A percentile compares a stretch with the other conserved stretches of the same genome.
phyloP scores from a whole-genome alignment of 2,888 invertebrate species.

The Tineola bisselliella region DNA sequence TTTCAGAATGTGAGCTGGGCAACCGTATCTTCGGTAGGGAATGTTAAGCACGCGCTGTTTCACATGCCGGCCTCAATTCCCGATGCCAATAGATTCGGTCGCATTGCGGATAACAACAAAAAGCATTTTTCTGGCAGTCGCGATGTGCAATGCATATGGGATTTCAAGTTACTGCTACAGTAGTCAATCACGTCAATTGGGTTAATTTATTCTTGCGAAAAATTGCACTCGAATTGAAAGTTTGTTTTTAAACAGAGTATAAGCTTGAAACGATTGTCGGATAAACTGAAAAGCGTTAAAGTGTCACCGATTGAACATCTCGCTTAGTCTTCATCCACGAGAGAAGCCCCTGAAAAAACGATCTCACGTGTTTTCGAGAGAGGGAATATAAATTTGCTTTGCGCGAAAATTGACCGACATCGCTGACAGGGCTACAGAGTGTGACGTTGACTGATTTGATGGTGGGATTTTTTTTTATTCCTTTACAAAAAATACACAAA shows the following conservation, averaged over 20 bases:
- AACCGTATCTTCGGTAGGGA: constrained; percentile 17
- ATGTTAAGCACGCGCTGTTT: constrained; percentile 21
- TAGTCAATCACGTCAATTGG: neutral
- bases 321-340: constrained; percentile 9
- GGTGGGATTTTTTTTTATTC: constrained; percentile 4
- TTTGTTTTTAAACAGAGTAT: neutral
- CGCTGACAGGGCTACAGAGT: constrained; percentile 12
- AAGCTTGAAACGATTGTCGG: neutral
- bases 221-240: neutral
- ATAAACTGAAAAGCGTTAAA: neutral
- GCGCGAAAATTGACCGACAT: constrained; percentile 12
- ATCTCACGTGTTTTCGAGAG: constrained; percentile 10
- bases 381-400: constrained; percentile 12
- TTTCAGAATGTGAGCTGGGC: constrained; percentile 3
- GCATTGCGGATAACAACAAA: constrained; percentile 20
- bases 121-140: constrained; percentile 1
- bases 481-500: neutral
- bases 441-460: constrained; percentile 10
- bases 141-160: constrained; percentile 3
- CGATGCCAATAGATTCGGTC: constrained; percentile 23
- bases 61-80: constrained; percentile 21
- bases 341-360: neutral
- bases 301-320: neutral
- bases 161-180: neutral
- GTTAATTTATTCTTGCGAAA: neutral